Base-by-base conservation (phyloP, 2,113 vertebrate genomes). In the Thamnaconus septentrionalis region DNA sequence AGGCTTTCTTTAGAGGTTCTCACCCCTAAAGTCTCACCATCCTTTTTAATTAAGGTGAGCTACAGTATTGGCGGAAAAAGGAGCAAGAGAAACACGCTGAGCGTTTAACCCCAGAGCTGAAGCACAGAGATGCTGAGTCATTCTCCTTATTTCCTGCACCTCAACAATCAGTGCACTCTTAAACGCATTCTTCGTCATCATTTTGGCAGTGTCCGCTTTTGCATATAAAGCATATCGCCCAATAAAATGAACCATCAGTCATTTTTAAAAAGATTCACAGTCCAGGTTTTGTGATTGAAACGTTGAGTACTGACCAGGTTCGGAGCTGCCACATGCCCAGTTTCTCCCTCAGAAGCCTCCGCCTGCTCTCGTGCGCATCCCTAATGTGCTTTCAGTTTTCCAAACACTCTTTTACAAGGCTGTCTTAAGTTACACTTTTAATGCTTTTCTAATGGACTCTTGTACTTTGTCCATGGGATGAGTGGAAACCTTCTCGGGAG, bases 341-440 rank as follows among this genome's bases (percentile, higher is more conserved):
- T 56, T 46, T 66, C 56, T 53, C 52, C 52, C 47, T 80, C 66
- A 76, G 61, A 60, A 59, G 41, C 61, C 71, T 85, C 67, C 73
- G 79, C 78, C 76, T 59, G 53, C 0, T 31, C 18, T 5, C 5
- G 49, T 58, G 53, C 71, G 78, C 53, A 77, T 71, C 53, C 60
- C 75, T 68, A 70, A 83, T 73, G 79, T 75, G 68, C 77, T 84
- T 73, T 73, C 65, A 83, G 57, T 70, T 75, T 64, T 86, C 70
- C 72, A 85, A 86, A 87, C 76, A 69, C 73, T 82, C 71, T 74
- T 84, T 81, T 78, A 75, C 65, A 68, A 78, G 64, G 41, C 52
- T 12, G 78, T 85, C 74, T 90, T 79, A 80, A 59, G 84, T 83
- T 88, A 79, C 88, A 54, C 57, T 51, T 72, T 59, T 78, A 83